Evolutionary conservation across 2,888 invertebrate genomes (phyloP).

Genomic region (Choreutis nemorana): DNA sequence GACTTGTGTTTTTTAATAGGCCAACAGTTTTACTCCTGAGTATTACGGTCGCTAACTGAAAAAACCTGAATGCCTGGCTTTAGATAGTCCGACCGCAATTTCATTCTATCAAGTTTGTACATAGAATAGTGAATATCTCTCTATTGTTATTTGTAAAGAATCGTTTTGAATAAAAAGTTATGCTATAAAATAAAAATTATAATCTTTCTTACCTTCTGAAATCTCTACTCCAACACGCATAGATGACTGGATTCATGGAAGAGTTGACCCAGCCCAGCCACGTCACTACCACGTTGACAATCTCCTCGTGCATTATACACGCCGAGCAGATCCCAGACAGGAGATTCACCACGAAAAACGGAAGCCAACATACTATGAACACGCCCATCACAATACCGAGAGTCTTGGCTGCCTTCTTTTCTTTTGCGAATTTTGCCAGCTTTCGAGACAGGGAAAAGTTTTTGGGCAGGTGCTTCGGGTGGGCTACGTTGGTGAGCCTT

Average conservation of each 20-base stretch:
- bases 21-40: too few species aligned
- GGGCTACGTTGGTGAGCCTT: conserved; percentile 68
- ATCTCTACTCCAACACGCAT: conserved; percentile 98
- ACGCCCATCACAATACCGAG: conserved; percentile 97
- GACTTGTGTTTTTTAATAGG: too few species aligned
- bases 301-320: conserved; percentile 88
- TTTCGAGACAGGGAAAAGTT: conserved; percentile 94
- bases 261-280: conserved; percentile 97
- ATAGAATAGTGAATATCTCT: too few species aligned
- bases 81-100: too few species aligned
- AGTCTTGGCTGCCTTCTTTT: conserved; percentile 97
- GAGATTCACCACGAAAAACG: conserved; percentile 95
- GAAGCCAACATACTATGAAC: conserved; percentile 96
- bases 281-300: conserved; percentile 87
- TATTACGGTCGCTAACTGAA: too few species aligned
- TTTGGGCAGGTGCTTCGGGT: conserved; percentile 75
- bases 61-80: too few species aligned
- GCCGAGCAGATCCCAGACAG: conserved; percentile 88
- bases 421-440: conserved; percentile 94
- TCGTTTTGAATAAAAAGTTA: too few species aligned
- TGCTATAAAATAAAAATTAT: too few species aligned
- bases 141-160: too few species aligned
- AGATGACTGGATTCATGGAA: conserved; percentile 97
- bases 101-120: too few species aligned
- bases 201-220: conserved; percentile 91